Evolutionary conservation across 2,113 vertebrate genomes (phyloP), one percentile per base, ranked within the genome.

Genomic region (Taxidea taxus): DNA sequence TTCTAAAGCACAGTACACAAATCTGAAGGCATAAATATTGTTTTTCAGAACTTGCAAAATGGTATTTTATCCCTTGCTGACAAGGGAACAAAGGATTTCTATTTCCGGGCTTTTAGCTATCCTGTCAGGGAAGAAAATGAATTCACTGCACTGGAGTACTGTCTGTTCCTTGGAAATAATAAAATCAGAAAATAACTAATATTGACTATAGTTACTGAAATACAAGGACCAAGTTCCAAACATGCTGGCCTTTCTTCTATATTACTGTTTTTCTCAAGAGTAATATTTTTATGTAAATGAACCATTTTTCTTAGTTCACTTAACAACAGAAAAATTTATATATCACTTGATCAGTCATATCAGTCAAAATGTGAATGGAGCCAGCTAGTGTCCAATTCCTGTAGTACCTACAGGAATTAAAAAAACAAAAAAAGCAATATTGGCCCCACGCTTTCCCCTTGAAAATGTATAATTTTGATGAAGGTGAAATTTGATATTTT

Each of bases 81-180:
- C 94, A 97, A 94, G 75, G 60, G 49, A 95, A 95, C 21, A 98
- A 98, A 98, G 0, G 54, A 94, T 97, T 98, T 97, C 34, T 97
- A 21, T 95, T 98, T 97, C 74, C 95, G 84, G 89, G 29, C 54
- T 25, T 58, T 97, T 47, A 97, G 7, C 56, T 96, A 92, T 89
- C 14, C 13, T 91, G 13, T 44, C 81, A 94, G 64, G 72, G 96
- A 97, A 82, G 11, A 95, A 98, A 97, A 87, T 31, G 3, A n/a
- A 92, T 95, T 94, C 89, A 94, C 70, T 93, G 37, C 54, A 58
- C 18, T 77, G 23, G 66, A 74, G 66, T 87, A 58, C 11, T 84
- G 29, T 18, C 87, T 90, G 3, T 80, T 95, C n/a, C 7, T 95
- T 97, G 93, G 87, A 97, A 86, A 96, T 97, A 56, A 91, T 31